Evolutionary conservation across 2,888 invertebrate species (phyloP).

Genomic region (Tachina lurida): DNA sequence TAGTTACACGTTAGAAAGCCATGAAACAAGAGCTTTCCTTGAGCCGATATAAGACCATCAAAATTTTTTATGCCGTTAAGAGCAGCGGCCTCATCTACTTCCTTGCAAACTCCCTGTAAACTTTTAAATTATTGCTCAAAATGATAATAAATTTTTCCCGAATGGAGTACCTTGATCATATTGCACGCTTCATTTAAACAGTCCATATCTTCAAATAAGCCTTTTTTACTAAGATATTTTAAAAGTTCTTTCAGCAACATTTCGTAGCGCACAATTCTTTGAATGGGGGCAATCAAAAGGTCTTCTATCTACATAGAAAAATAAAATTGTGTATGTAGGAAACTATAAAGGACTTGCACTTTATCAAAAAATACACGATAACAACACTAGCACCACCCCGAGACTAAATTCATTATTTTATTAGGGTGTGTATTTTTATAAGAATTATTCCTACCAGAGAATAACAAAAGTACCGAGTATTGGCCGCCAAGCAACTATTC

Average conservation of each 20-base stretch:
- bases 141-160: not conserved
- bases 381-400: no score
- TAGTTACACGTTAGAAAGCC: constrained; percentile 36
- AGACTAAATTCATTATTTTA: no score
- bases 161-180: constrained; percentile 39
- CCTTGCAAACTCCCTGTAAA: constrained; percentile 22
- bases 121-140: not conserved
- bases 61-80: constrained; percentile 52
- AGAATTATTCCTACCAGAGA: no score
- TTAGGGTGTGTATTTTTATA: no score
- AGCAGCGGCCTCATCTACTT: constrained; percentile 27
- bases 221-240: constrained; percentile 10
- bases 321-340: not conserved
- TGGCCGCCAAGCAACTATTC: no score
- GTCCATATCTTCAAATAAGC: constrained; percentile 1
- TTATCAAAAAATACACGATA: not conserved
- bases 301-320: constrained; percentile 29
- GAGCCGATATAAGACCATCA: constrained; percentile 46
- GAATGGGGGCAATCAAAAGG: constrained; percentile 40
- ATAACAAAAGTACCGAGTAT: no score
- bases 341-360: not conserved
- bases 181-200: constrained; percentile 26
- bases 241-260: constrained; percentile 10
- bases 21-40: constrained; percentile 55
- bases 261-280: constrained; percentile 29